Conservation (phyloP, 2,113 vertebrate genomes). For the Lathamus discolor region DNA sequence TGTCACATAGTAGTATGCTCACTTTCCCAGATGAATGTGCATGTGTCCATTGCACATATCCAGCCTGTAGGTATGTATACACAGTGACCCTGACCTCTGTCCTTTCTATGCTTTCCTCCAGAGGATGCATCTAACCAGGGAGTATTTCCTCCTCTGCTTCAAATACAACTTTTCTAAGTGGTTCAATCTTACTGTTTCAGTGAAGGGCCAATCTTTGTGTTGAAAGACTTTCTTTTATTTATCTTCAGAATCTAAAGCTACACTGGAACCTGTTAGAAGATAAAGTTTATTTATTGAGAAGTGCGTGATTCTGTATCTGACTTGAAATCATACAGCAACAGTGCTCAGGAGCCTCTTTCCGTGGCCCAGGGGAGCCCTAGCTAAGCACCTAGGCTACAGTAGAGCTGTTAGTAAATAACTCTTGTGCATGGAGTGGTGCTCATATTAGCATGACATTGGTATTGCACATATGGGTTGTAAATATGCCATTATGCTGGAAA, state of each 20-base stretch:
- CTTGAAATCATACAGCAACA: neutral
- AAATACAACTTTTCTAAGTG: neutral
- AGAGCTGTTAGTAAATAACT: neutral
- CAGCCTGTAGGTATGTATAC: neutral
- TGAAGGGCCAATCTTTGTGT: neutral
- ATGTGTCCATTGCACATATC: neutral
- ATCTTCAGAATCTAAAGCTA: conserved; percentile 17
- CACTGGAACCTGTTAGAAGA: conserved; percentile 13
- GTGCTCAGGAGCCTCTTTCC: neutral
- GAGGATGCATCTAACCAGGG: neutral
- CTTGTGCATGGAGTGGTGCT: neutral
- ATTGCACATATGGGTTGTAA: neutral
- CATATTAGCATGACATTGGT: neutral
- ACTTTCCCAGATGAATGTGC: neutral
- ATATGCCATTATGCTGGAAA: neutral
- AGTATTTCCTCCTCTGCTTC: neutral
- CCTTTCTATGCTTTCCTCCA: neutral
- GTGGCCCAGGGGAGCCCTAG: neutral
- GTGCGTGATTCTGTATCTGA: neutral
- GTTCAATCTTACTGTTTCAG: neutral
- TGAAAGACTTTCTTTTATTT: conserved; percentile 19
- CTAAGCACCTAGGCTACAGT: neutral
- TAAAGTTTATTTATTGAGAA: conserved; percentile 27
- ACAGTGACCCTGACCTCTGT: neutral
- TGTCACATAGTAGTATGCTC: neutral